Evolutionary conservation across 2,797 vertebrate species (phyloP).

Genomic region (Triplophysa yarkandensis): DNA sequence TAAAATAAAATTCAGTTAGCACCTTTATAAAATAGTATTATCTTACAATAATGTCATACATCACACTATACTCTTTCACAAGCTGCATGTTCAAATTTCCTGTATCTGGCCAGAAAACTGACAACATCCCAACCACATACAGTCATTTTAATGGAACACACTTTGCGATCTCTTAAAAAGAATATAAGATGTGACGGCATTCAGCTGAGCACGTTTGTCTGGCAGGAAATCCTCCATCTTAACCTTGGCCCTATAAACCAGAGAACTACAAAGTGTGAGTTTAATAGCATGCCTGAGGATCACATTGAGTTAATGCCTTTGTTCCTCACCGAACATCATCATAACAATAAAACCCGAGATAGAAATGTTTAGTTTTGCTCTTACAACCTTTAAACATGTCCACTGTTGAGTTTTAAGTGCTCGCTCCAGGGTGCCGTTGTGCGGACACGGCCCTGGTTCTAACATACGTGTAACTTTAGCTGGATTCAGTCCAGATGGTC

Average conservation of each 20-base stretch:
- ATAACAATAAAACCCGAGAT: conserved; percentile 93
- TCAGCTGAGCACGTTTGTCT: conserved; percentile 71
- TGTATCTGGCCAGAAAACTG: conserved; percentile 29
- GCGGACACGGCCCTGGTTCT: conserved; percentile 82
- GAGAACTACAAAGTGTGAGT: conserved; percentile 78
- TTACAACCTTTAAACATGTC: conserved; percentile 91
- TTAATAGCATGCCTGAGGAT: conserved; percentile 87
- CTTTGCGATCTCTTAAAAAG: conserved; percentile 41
- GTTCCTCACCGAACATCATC: conserved; percentile 78
- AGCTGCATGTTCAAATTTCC: conserved; percentile 23
- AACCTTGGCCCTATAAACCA: conserved; percentile 65
- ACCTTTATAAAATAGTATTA: conserved; percentile 18
- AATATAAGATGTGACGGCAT: conserved; percentile 59
- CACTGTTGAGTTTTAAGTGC: conserved; percentile 78
- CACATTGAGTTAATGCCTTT: conserved; percentile 82
- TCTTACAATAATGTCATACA: conserved; percentile 10
- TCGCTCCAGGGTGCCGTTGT: conserved; percentile 84
- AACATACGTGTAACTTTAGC: conserved; percentile 75
- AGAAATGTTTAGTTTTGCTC: conserved; percentile 86
- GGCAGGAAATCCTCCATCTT: conserved; percentile 67
- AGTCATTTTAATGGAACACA: conserved; percentile 39
- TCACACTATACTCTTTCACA: conserved; percentile 21
- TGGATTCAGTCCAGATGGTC: conserved; percentile 72
- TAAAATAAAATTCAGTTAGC: conserved; percentile 3
- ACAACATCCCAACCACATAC: conserved; percentile 25